A percentile compares a stretch with the other conserved stretches of the same genome.
These are phyloP conservation scores for Nomada lathburiana DNA, from an alignment of 2,888 invertebrate species.

Conservation along the genomic window DNA sequence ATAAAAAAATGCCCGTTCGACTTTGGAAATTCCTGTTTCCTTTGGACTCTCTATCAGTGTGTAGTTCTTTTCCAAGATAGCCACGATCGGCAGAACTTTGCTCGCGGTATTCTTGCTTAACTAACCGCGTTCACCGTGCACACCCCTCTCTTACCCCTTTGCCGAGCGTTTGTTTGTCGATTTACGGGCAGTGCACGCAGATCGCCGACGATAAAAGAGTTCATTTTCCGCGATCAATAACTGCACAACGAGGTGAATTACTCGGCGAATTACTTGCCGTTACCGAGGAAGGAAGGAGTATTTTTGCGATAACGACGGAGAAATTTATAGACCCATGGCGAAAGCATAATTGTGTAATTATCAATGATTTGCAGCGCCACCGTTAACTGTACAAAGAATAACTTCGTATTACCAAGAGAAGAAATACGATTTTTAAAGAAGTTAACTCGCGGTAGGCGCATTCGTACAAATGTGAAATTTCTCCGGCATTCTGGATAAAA, in stretches of 20 bases:
- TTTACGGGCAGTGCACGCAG: conserved; percentile 31
- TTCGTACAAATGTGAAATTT: too few relatives aligned
- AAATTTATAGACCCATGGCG: conserved; percentile 5
- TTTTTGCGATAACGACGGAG: conserved; percentile 9
- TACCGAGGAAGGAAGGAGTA: background rate
- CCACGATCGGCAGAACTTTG: conserved; percentile 27
- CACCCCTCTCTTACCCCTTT: background rate
- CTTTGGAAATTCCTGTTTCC: background rate
- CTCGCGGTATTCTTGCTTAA: conserved; percentile 34
- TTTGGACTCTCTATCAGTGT: background rate
- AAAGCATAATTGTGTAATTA: conserved; percentile 21
- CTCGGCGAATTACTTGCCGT: conserved; percentile 25
- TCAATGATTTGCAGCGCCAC: conserved; percentile 29
- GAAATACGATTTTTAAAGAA: background rate
- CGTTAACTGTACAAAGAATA: background rate
- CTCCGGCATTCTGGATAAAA: too few relatives aligned
- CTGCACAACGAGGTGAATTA: conserved; percentile 32
- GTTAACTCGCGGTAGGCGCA: too few relatives aligned
- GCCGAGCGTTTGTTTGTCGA: conserved; percentile 42
- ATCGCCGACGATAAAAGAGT: conserved; percentile 38
- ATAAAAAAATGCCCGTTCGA: background rate
- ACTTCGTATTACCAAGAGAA: background rate
- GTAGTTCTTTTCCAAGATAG: conserved; percentile 6
- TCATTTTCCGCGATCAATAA: conserved; percentile 47
- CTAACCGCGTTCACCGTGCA: conserved; percentile 17